A percentile compares a stretch with the other conserved stretches of the same genome.
Conservation (phyloP, 2,888 invertebrate genomes). For the Elysia crispata region DNA sequence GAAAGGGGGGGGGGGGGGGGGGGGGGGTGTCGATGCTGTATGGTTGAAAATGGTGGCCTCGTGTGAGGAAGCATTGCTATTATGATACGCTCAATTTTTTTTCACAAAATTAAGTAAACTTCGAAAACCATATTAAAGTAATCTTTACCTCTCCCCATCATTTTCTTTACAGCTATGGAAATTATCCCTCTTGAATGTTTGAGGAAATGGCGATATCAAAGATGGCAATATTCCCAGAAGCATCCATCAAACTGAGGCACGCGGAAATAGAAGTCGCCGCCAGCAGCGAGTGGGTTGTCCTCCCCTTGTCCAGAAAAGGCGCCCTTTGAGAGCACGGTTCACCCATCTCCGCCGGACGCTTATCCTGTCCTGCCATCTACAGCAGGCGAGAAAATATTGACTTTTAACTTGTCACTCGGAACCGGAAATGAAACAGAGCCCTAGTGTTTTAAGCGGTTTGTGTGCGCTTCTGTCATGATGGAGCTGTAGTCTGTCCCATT, state of each 20-base stretch:
- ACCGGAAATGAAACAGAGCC: conserved; percentile 49
- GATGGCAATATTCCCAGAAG: conserved; percentile 17
- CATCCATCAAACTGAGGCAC: conserved; percentile 39
- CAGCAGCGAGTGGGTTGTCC: conserved; percentile 40
- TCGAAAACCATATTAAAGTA: too few species aligned
- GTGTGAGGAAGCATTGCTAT: too few species aligned
- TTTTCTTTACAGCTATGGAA: too few species aligned
- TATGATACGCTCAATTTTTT: too few species aligned
- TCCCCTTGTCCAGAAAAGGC: conserved; percentile 4
- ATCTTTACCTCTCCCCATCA: too few species aligned
- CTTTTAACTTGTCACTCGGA: conserved; percentile 48
- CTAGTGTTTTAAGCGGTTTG: conserved; percentile 41
- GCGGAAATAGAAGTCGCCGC: conserved; percentile 44
- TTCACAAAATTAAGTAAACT: too few species aligned
- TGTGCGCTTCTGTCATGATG: not conserved
- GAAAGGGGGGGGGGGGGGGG: too few species aligned
- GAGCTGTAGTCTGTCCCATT: too few species aligned
- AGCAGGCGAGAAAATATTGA: conserved; percentile 47
- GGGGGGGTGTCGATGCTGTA: too few species aligned
- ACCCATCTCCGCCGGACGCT: not conserved
- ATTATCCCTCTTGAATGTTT: too few species aligned
- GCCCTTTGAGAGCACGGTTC: conserved; percentile 24
- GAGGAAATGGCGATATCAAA: too few species aligned
- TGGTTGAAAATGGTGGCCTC: too few species aligned
- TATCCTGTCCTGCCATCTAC: conserved; percentile 5